phyloP scores from a whole-genome alignment of 2,888 invertebrate genomes.

The Pollenia labialis region DNA sequence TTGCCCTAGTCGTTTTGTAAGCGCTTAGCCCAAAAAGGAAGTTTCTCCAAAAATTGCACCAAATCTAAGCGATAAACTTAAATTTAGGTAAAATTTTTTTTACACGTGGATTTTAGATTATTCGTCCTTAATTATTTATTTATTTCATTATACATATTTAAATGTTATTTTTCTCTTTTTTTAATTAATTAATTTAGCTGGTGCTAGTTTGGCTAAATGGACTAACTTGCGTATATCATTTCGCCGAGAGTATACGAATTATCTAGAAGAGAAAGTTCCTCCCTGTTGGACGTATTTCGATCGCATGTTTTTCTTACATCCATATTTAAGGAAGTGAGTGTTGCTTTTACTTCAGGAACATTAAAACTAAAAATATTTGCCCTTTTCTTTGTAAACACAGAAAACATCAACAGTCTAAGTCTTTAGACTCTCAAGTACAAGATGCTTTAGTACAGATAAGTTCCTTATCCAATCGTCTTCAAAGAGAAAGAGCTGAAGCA shows the following conservation, averaged over 20 bases:
- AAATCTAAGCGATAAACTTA: no score
- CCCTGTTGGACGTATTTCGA: constrained; percentile 83
- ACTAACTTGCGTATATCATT: constrained; percentile 83
- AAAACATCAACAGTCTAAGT: constrained; percentile 81
- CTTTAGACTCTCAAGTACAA: constrained; percentile 81
- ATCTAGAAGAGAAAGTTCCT: constrained; percentile 81
- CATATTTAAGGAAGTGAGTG: constrained; percentile 81
- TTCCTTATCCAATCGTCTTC: constrained; percentile 79
- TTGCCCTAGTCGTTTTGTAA: no score
- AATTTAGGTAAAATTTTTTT: no score
- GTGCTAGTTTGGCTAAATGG: constrained; percentile 83
- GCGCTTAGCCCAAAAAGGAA: no score
- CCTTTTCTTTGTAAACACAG: constrained; percentile 61
- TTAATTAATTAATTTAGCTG: constrained; percentile 75
- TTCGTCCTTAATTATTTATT: no score
- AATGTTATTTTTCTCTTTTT: not conserved
- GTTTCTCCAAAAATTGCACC: no score
- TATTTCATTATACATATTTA: no score
- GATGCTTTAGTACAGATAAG: constrained; percentile 82
- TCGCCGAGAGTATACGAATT: constrained; percentile 82
- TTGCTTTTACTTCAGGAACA: constrained; percentile 47
- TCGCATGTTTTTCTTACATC: constrained; percentile 83
- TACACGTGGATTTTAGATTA: no score
- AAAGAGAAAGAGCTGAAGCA: constrained; percentile 78
- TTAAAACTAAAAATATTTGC: constrained; percentile 69